Evolutionary conservation across 2,113 vertebrate genomes (phyloP).

Genomic region (Labrus mixtus): DNA sequence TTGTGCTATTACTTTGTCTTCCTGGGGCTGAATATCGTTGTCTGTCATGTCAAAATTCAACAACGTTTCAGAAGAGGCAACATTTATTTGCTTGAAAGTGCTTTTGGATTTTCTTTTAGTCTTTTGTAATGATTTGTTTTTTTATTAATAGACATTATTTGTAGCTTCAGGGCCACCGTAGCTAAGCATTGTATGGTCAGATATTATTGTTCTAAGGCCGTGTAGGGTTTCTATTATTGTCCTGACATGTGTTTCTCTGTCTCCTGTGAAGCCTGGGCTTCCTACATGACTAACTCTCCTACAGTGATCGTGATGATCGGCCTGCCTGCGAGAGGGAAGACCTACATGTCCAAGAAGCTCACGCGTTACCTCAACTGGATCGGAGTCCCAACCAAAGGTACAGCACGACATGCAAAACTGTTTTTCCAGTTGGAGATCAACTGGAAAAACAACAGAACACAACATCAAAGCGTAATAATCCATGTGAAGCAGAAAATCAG

Average conservation of each 20-base stretch:
- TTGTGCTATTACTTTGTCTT: too few species aligned
- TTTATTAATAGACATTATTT: too few species aligned
- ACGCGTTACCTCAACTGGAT: conserved; percentile 99
- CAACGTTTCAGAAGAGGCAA: too few species aligned
- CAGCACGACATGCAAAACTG: background rate
- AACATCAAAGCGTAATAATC: background rate
- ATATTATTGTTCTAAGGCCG: background rate
- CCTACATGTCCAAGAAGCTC: conserved; percentile 97
- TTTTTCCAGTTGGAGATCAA: background rate
- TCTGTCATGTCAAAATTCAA: too few species aligned
- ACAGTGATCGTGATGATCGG: conserved; percentile 98
- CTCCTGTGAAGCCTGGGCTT: conserved; percentile 90
- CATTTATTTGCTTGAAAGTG: too few species aligned
- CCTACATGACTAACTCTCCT: conserved; percentile 98
- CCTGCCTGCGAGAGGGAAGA: conserved; percentile 92
- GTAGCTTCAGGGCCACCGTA: too few species aligned
- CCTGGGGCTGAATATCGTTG: too few species aligned
- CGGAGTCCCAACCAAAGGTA: conserved; percentile 97
- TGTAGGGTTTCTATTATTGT: background rate
- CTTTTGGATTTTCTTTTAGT: too few species aligned
- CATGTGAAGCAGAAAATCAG: background rate
- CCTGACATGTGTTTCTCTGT: conserved; percentile 8
- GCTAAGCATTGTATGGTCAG: too few species aligned
- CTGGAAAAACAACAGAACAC: too few species aligned
- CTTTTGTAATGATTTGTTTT: too few species aligned